These are phyloP conservation scores for Parnassius orleans DNA, from an alignment of 2,888 invertebrate genomes.

Conservation along the genomic window DNA sequence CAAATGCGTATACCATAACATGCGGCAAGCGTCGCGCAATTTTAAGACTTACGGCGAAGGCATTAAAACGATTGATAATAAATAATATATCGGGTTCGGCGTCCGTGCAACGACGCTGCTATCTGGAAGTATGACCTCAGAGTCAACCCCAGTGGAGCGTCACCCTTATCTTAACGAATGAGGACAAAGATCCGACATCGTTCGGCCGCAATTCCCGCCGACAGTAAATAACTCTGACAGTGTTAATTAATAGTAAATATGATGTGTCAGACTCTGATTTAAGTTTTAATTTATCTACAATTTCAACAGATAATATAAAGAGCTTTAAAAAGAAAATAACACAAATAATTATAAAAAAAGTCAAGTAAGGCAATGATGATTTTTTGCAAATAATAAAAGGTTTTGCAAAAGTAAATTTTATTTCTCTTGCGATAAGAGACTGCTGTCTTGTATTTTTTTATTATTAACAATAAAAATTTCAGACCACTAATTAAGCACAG, in stretches of 20 bases:
- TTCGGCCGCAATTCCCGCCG: conserved; percentile 43
- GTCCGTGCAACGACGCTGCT: conserved; percentile 48
- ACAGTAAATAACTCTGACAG: conserved; percentile 61
- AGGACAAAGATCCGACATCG: conserved; percentile 67
- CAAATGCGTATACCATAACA: conserved; percentile 10
- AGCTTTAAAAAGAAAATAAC: too few relatives aligned
- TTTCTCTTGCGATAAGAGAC: too few relatives aligned
- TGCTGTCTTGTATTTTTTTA: too few relatives aligned
- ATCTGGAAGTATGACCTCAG: conserved; percentile 68
- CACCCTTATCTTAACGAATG: conserved; percentile 70
- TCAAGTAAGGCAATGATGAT: too few relatives aligned
- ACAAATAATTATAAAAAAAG: too few relatives aligned
- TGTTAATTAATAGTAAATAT: conserved; percentile 40
- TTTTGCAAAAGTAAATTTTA: too few relatives aligned
- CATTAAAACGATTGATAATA: not conserved
- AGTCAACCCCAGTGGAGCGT: conserved; percentile 56
- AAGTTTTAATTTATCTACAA: conserved; percentile 5
- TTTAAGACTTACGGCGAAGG: conserved; percentile 12
- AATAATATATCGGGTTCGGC: conserved; percentile 55
- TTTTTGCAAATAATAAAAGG: too few relatives aligned
- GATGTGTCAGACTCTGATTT: conserved; percentile 17
- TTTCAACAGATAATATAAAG: not conserved
- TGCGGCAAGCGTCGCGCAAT: not conserved
- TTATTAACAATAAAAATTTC: too few relatives aligned
- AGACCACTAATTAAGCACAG: too few relatives aligned